Evolutionary conservation across 1,140 invertebrate species (phyloP).

Genomic region (Tribolium castaneum): DNA sequence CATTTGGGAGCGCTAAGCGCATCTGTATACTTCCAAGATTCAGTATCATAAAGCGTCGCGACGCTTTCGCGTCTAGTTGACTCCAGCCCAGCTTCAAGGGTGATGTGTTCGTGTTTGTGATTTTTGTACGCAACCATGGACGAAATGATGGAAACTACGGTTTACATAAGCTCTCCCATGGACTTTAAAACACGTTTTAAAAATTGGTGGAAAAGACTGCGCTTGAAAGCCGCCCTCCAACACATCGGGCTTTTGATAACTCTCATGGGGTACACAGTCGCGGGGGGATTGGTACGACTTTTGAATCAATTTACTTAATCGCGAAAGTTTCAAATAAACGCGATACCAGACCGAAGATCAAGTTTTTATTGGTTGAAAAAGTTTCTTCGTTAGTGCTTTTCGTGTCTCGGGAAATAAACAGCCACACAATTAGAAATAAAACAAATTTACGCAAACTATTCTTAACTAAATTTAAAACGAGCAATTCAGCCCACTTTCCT

Average conservation of each 20-base stretch:
- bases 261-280: constrained; percentile 78
- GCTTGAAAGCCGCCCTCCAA: constrained; percentile 72
- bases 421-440: background rate
- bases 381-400: too few species aligned
- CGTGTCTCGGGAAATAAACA: too few species aligned
- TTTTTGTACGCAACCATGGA: background rate
- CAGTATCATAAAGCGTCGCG: constrained; percentile 37
- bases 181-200: constrained; percentile 57
- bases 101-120: constrained; percentile 2
- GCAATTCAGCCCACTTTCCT: constrained; percentile 31
- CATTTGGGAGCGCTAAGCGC: background rate
- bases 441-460: constrained; percentile 14
- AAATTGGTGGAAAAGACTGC: constrained; percentile 65
- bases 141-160: constrained; percentile 54
- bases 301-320: background rate
- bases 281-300: constrained; percentile 78
- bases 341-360: background rate
- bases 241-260: constrained; percentile 77
- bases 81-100: constrained; percentile 25
- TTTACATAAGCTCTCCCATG: constrained; percentile 55
- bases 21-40: constrained; percentile 8
- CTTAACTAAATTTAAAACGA: constrained; percentile 30
- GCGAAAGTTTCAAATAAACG: too few species aligned
- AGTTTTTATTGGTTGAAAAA: background rate
- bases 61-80: constrained; percentile 39